phyloP scores from a whole-genome alignment of 2,113 vertebrate species.

The Oryzias javanicus region DNA sequence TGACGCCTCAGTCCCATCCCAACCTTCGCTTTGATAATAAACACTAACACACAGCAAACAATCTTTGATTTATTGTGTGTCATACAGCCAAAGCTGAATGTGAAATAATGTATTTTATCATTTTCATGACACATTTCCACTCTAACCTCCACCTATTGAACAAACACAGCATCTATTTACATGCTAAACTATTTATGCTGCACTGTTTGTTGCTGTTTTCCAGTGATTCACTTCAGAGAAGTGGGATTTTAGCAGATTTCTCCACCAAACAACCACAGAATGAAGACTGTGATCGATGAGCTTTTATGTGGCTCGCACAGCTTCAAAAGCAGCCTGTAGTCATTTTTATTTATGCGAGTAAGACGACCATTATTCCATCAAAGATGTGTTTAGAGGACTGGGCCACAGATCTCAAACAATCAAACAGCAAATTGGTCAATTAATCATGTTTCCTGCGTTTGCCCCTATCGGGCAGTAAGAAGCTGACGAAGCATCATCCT shows the following conservation, averaged over 20 bases:
- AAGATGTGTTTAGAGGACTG: slow-evolving; percentile 37
- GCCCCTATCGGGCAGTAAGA: slow-evolving; percentile 29
- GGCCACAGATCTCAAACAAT: slow-evolving; percentile 54
- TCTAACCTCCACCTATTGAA: neutral
- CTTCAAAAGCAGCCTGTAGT: slow-evolving; percentile 49
- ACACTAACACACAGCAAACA: neutral
- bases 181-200: slow-evolving; percentile 1
- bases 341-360: slow-evolving; percentile 57
- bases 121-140: neutral
- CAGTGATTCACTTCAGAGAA: neutral
- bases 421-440: slow-evolving; percentile 69
- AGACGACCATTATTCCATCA: slow-evolving; percentile 67
- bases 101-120: neutral
- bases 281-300: slow-evolving; percentile 48
- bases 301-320: slow-evolving; percentile 50
- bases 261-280: slow-evolving; percentile 34
- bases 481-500: slow-evolving; percentile 22
- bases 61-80: neutral
- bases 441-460: slow-evolving; percentile 53
- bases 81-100: slow-evolving; percentile 5
- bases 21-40: too few relatives aligned
- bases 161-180: slow-evolving; percentile 6
- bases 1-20: too few relatives aligned
- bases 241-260: slow-evolving; percentile 25
- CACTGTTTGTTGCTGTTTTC: slow-evolving; percentile 1